Conservation (phyloP, 2,113 vertebrate genomes). For the Ornithorhynchus anatinus region DNA sequence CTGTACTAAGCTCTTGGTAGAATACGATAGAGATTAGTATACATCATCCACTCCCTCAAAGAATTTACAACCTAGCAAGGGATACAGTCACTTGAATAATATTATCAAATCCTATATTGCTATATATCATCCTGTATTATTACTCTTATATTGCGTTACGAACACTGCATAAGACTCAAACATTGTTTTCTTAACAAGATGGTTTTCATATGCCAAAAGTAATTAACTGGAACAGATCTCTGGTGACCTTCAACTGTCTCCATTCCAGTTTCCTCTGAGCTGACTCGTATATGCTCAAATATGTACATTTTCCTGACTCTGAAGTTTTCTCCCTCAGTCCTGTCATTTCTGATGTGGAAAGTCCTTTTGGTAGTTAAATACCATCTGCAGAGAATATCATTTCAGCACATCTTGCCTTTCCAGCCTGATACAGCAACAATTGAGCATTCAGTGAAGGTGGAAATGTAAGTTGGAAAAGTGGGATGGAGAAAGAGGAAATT, state of each 20-base stretch:
- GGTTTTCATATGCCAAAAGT: background rate
- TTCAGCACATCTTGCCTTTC: no score
- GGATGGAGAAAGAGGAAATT: no score
- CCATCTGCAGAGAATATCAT: no score
- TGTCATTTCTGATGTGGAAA: background rate
- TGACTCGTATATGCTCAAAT: background rate
- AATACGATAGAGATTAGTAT: no score
- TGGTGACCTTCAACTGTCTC: rapidly evolving
- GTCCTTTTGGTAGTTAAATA: background rate
- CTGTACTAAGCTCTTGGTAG: no score
- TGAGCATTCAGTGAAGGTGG: no score
- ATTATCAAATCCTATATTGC: no score
- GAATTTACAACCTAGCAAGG: no score
- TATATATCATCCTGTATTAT: background rate
- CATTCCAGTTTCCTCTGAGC: background rate
- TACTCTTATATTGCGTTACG: rapidly evolving
- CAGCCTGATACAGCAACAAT: no score
- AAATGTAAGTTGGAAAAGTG: no score
- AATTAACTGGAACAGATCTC: background rate
- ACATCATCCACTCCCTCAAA: no score
- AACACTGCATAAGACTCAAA: background rate
- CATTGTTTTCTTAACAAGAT: background rate
- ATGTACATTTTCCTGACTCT: background rate
- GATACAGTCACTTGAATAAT: no score
- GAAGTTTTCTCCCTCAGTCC: background rate